Evolutionary conservation across 1,140 invertebrate genomes (phyloP).

Genomic region (Aphelinus atriplicis): DNA sequence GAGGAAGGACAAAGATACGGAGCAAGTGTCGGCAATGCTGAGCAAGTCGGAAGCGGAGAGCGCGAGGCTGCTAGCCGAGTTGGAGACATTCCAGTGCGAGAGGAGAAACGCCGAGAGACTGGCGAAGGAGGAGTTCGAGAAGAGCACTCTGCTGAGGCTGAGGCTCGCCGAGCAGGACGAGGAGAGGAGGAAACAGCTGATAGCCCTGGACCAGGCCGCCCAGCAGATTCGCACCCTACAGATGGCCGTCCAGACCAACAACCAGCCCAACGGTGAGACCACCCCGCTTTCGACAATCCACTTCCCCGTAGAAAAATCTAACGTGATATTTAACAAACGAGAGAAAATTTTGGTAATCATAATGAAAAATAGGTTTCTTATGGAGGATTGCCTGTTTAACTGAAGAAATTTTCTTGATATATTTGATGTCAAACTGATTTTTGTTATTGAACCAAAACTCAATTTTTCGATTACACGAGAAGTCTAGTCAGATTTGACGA

Average conservation of each 20-base stretch:
- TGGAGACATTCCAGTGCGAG: constrained; percentile 52
- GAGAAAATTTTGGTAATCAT: no score
- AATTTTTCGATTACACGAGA: no score
- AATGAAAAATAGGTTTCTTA: no score
- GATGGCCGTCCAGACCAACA: constrained; percentile 45
- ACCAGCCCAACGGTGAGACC: neutral
- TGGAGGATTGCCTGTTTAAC: no score
- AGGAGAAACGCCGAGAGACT: constrained; percentile 51
- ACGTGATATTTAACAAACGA: no score
- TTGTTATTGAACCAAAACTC: no score
- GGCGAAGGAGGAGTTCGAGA: constrained; percentile 43
- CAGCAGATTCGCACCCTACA: constrained; percentile 57
- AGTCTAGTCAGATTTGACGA: no score
- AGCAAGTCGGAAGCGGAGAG: constrained; percentile 49
- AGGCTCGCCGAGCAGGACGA: constrained; percentile 51
- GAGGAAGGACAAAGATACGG: constrained; percentile 26
- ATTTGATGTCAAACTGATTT: no score
- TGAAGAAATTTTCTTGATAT: no score
- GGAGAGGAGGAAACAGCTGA: constrained; percentile 51
- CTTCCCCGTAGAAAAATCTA: no score
- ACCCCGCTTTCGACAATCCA: no score
- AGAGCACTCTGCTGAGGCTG: constrained; percentile 40
- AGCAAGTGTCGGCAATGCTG: constrained; percentile 47
- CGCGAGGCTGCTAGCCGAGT: constrained; percentile 50
- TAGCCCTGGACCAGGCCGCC: constrained; percentile 50